phyloP scores from a whole-genome alignment of 2,797 vertebrate species.

The Phoxinus dragarum region DNA sequence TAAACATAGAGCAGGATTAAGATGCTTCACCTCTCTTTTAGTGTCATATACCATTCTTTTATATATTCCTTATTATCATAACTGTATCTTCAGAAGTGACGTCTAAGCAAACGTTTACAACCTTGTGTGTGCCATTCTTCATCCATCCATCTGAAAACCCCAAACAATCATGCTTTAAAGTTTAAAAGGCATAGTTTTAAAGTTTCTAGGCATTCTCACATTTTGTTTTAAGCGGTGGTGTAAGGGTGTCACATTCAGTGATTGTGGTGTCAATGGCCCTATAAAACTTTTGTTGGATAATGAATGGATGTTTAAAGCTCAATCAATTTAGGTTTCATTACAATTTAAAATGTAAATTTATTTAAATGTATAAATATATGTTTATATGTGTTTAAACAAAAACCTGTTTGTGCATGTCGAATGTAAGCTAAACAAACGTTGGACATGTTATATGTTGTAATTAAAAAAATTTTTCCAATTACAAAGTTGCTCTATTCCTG shows the following conservation, averaged over 20 bases:
- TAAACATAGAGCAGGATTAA: conserved; percentile 10
- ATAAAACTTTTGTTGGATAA: conserved; percentile 4
- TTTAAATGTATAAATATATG: not conserved
- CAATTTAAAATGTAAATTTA: not conserved
- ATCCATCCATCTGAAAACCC: no score
- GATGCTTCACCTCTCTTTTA: not conserved
- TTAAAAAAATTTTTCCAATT: no score
- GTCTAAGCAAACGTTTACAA: not conserved
- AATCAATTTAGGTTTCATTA: not conserved
- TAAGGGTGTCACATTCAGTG: not conserved
- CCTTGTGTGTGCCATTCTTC: no score
- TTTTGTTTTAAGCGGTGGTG: not conserved
- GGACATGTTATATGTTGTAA: not conserved
- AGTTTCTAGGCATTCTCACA: not conserved
- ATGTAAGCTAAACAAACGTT: not conserved
- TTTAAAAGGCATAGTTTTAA: no score
- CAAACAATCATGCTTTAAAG: not conserved
- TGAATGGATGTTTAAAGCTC: not conserved
- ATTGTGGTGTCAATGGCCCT: conserved; percentile 4
- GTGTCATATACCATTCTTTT: not conserved
- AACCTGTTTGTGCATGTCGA: not conserved
- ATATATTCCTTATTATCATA: not conserved
- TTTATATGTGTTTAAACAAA: not conserved
- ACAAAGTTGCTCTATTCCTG: not conserved
- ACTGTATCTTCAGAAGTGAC: not conserved